Evolutionary conservation across 2,797 vertebrate genomes (phyloP), one percentile per base, ranked within the genome.

Genomic region (Sylvilagus floridanus): DNA sequence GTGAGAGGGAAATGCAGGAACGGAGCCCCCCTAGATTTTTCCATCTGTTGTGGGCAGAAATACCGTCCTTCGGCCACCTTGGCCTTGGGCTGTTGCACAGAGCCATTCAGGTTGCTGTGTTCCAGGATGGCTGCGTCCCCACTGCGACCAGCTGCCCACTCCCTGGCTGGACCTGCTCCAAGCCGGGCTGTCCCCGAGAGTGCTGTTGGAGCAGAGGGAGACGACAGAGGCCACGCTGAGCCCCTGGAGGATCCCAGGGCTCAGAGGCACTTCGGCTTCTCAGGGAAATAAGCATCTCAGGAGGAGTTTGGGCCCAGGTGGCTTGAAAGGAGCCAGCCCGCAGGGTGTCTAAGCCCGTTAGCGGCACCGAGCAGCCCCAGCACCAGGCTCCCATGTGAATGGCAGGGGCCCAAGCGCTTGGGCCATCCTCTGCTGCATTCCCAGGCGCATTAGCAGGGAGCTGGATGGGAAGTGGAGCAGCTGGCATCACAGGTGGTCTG

Each of bases 31-130:
- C 62, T 65, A 88, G 72, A 52, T 83, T 86, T 92, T 10, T 63
- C 54, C 35, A 47, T 87, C 73, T 84, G 68, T 24, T 63, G 42
- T 52, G 68, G 30, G 60, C 1, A 6, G 90, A 93, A 89, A 72
- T 30, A 75, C 42, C 42, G 1, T 47, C 9, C 42, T 47, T 47
- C 8, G 62, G 50, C 71, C 19, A 63, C 65, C 57, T 73, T 85
- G 87, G 91, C 93, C 82, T 91, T 90, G 90, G 85, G 63, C 78
- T 88, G 91, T 93, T 94, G 85, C 91, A 65, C 84, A 89, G 54
- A 69, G 47, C 52, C 65, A 82, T 72, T 71, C 30, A 52, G 84
- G 79, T 30, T 0, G 11, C 0, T 13, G 1, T 86, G 54, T 32
- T 78, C 65, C 60, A 13, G 21, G 84, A 89, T 1, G 7, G 32